Evolutionary conservation across 2,888 invertebrate species (phyloP), one percentile per base, ranked within the genome.

Genomic region (Dorcus hopei): DNA sequence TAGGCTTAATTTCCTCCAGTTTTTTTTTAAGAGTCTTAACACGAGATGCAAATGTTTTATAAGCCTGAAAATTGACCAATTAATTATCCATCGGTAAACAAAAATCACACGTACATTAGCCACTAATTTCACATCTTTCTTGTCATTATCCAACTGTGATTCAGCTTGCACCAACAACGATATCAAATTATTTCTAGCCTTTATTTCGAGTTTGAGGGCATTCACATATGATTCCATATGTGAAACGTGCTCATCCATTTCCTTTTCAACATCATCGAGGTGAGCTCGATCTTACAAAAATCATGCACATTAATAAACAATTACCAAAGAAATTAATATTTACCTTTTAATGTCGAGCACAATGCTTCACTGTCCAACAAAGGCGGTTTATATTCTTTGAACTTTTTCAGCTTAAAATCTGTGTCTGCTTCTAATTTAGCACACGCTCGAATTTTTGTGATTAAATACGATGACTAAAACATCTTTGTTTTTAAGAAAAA

Each of bases 111-210:
- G 87, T 80, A 96, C 97, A 83, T 93, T 95, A 59, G 93, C 92
- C 26, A 97, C 97, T 62, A 97, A 90, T 83, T 95, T 95, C 9
- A 97, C 97, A 81, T 98, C 97, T 5, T 92, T 91, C 61, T 91
- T 84, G 76, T 97, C 97, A 14, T 90, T 91, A 42, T 92, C 90
- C 75, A 96, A 93, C 78, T 93, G 95, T 61, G 89, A 86, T 69
- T 91, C 90, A 3, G 94, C 92, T 47, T 91, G 89, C 54, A 90
- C 87, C 49, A 97, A 78, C 39, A 91, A 79, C 4, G 90, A 88
- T 53, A 96, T 80, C 49, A 97, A 81, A 2, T 89, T 83, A 65
- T 86, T 88, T 62, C 95, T 83, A 49, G 93, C 90, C 58, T 89
- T 87, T 26, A 95, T 89, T 79, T 95, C 95, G 33, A 88, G 81